Percentiles rank a stretch among this genome's conserved stretches.
Evolutionary conservation across 2,888 invertebrate genomes (phyloP).

Genomic region (Lithophane ornitopus): DNA sequence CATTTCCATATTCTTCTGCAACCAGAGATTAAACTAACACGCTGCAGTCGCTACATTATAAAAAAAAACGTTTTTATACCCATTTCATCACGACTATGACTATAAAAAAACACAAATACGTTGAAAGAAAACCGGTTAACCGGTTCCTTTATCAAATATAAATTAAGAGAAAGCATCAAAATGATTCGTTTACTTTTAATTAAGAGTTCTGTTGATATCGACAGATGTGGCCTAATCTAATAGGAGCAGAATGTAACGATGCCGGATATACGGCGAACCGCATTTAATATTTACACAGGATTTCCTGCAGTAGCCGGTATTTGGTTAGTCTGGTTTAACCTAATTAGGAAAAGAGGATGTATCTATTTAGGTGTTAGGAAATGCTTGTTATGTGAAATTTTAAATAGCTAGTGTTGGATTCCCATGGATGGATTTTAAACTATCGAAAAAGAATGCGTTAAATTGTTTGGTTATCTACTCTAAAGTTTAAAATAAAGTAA

Average conservation of each 20-base stretch:
- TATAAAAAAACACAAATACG: background rate
- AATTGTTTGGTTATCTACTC: no score
- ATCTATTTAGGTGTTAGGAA: background rate
- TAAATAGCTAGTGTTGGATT: no score
- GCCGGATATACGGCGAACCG: background rate
- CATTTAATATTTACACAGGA: conserved; percentile 22
- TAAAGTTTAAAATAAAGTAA: no score
- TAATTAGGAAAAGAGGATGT: background rate
- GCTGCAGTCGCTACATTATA: background rate
- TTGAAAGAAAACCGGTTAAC: background rate
- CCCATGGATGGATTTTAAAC: no score
- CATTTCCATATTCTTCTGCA: background rate
- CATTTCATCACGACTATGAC: background rate
- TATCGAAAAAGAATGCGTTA: no score
- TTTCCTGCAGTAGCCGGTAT: background rate
- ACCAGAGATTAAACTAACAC: background rate
- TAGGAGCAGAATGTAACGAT: conserved; percentile 9
- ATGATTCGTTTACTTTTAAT: conserved; percentile 47
- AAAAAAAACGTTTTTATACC: background rate
- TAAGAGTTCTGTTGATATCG: conserved; percentile 11
- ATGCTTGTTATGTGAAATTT: background rate
- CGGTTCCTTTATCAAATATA: conserved; percentile 2
- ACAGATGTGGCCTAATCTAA: background rate
- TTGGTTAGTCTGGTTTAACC: background rate
- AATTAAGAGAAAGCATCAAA: conserved; percentile 30